These are phyloP conservation scores for Tetanocera ferruginea DNA, from an alignment of 2,888 invertebrate species.

Conservation along the genomic window DNA sequence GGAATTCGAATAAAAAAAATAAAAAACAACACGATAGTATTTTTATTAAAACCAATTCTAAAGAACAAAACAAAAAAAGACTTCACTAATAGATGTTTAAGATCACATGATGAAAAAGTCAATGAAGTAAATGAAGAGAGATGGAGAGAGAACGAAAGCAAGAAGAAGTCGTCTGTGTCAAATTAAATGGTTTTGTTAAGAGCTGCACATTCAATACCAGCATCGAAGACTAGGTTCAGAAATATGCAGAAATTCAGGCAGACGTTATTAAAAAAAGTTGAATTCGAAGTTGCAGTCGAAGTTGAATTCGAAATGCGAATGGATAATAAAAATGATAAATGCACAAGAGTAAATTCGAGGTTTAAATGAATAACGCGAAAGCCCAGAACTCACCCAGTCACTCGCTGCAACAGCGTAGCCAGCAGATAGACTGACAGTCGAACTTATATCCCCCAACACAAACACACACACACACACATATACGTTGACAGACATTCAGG, in stretches of 20 bases:
- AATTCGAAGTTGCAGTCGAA: not conserved
- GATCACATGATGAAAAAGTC: not conserved
- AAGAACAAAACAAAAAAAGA: conserved; percentile 5
- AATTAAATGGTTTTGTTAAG: conserved; percentile 24
- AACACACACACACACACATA: not conserved
- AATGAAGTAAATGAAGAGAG: not conserved
- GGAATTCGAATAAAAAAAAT: conserved; percentile 54
- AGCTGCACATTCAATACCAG: not conserved
- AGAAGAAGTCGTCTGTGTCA: conserved; percentile 21
- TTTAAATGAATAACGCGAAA: conserved; percentile 27
- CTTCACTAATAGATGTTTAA: conserved; percentile 30
- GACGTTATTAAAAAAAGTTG: not conserved
- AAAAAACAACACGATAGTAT: conserved; percentile 50
- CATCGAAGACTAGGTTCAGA: not conserved
- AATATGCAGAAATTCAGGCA: not conserved
- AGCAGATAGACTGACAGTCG: not conserved
- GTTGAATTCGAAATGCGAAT: conserved; percentile 16
- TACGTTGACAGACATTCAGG: not conserved
- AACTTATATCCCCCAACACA: not conserved
- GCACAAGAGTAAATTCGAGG: conserved; percentile 13
- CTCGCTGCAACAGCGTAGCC: not conserved
- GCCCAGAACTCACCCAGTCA: conserved; percentile 8
- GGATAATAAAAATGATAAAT: conserved; percentile 34
- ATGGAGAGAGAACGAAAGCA: conserved; percentile 1
- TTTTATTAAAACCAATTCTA: conserved; percentile 31